Base-by-base conservation (phyloP, 1,140 invertebrate genomes). In the Heliconius nattereri region DNA sequence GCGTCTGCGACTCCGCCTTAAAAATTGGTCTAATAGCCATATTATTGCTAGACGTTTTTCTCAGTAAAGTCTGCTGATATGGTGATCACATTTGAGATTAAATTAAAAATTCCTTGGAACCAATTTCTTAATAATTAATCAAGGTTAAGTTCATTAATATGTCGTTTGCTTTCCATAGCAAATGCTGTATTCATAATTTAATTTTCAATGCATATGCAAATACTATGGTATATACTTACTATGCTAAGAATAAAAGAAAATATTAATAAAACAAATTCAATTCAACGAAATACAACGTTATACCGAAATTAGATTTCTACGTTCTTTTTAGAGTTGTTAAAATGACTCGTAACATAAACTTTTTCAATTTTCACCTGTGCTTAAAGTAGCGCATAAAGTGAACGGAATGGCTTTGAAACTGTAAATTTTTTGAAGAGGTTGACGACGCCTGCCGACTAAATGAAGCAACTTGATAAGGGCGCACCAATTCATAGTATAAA, bases 281-380 rank as follows among this genome's bases (percentile, higher is more conserved):
- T 83, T 80, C 79, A 52, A 78, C 76, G 76, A 79, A 81, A 80
- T 54, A 40, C 75, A 75, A 73, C 76, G 76, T 78, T 82, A 84
- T 74, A 85, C 80, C 82, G 85, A 89, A 92, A 93, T 92, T 92
- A 90, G 84, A 91, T 78, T 85, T 85, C 73, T 75, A 85, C 85
- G 84, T 88, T 86, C 84, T 86, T 81, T 92, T 89, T 87, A 77
- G 81, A 80, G 86, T 87, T 83, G 81, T 86, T 90, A 90, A 90
- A 90, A 91, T 85, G 78, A 83, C 83, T 93, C 89, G 89, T 92
- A 92, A 92, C 90, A 89, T 94, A 92, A 92, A 93, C 91, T 94
- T 94, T 94, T 94, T 93, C 92, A 93, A 93, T 94, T 94, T 93
- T 92, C 92, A 92, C 92, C 89, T 93, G 88, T 86, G 89, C 84